Percentiles rank a stretch among this genome's conserved stretches.
phyloP scores from a whole-genome alignment of 2,797 vertebrate genomes.

The Phoebastria nigripes region DNA sequence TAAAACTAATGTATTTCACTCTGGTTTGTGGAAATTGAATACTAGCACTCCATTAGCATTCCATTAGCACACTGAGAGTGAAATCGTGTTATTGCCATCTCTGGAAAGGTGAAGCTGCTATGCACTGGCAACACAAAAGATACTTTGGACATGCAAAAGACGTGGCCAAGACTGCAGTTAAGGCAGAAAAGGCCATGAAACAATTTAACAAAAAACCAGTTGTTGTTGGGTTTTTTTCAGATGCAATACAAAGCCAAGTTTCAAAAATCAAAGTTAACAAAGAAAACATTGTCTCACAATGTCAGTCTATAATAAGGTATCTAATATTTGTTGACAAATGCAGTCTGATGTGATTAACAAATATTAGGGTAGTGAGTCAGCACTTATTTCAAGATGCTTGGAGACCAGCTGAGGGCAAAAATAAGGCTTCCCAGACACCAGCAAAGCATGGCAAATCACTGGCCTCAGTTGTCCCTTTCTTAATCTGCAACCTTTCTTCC shows the following conservation, averaged over 20 bases:
- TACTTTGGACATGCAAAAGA: neutral
- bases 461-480: neutral
- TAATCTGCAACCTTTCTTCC: constrained; percentile 11
- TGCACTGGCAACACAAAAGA: neutral
- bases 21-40: neutral
- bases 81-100: neutral
- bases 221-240: neutral
- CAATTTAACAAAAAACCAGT: neutral
- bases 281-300: neutral
- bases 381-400: neutral
- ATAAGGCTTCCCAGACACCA: neutral
- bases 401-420: neutral
- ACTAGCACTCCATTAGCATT: neutral
- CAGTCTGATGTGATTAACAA: constrained; percentile 6
- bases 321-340: neutral
- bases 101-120: neutral
- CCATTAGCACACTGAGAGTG: neutral
- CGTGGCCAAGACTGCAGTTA: neutral
- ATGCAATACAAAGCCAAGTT: neutral
- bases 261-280: neutral
- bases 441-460: constrained; percentile 2
- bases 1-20: neutral
- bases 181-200: neutral
- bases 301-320: neutral
- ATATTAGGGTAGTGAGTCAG: neutral